These are phyloP conservation scores for Arnoldichthys spilopterus DNA, from an alignment of 2,797 vertebrate species.

Conservation along the genomic window DNA sequence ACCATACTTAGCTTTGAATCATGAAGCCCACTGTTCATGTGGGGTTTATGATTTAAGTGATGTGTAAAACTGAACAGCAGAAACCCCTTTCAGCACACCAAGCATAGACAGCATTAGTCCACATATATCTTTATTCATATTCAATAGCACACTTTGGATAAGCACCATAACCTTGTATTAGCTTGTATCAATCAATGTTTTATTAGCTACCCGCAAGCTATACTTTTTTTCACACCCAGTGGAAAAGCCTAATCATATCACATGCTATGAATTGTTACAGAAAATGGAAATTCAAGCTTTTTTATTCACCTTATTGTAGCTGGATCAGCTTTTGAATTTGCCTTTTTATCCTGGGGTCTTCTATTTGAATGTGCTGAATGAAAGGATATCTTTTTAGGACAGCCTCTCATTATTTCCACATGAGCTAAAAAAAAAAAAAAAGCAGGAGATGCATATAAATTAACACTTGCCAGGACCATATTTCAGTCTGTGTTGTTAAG, in stretches of 20 bases:
- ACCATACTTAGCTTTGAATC: not conserved
- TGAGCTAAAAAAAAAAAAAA: not conserved
- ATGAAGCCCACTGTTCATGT: not conserved
- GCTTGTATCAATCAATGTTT: constrained; percentile 66
- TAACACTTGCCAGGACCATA: not conserved
- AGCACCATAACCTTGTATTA: constrained; percentile 55
- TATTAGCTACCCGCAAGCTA: constrained; percentile 63
- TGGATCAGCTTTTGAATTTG: constrained; percentile 57
- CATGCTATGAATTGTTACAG: constrained; percentile 58
- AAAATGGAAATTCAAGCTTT: constrained; percentile 62
- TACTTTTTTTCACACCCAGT: constrained; percentile 58
- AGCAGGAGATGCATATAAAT: not conserved
- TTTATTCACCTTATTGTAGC: constrained; percentile 61
- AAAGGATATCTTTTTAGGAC: not conserved
- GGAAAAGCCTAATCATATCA: constrained; percentile 62
- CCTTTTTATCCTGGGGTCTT: constrained; percentile 22
- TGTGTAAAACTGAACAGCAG: constrained; percentile 9
- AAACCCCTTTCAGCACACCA: constrained; percentile 12
- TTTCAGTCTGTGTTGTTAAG: constrained; percentile 1
- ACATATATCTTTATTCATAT: constrained; percentile 57
- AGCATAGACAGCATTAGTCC: not conserved
- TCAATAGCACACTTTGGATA: constrained; percentile 39
- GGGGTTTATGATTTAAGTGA: too few relatives aligned
- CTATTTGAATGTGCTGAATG: constrained; percentile 20
- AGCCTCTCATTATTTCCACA: constrained; percentile 10